Base-by-base conservation (phyloP, 1,140 invertebrate genomes). In the Cotesia glomerata region DNA sequence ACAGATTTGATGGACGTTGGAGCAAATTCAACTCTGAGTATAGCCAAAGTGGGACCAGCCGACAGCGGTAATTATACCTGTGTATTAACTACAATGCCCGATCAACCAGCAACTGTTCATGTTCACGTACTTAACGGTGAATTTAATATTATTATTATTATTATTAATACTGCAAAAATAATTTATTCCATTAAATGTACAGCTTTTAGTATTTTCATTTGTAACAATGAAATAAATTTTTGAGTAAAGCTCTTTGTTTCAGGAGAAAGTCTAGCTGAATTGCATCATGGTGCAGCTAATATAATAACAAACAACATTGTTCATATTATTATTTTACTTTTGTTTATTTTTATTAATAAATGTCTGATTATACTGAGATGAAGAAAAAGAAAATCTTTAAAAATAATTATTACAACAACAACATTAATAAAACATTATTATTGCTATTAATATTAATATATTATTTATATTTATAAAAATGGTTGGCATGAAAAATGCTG, bases 61-160 rank as follows among this genome's bases (percentile, higher is more conserved):
- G 93, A 95, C 84, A 92, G 91, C 26, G 94, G 93, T 9, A 94
- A 94, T 82, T 94, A 94, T 85, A 93, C 92, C 5, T 94, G 93
- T 80, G 89, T 91, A 26, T 92, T 94, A 69, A 91, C 91, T 51
- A 84, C 83, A 54, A 87, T 86, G 81, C 82, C 81, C 9, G 82
- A 85, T 69, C 87, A 91, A 72, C 88, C 90, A 4, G 90, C 92
- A 66, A 92, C 89, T 3, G 90, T 93, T 65, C 88, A 92, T 45
- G 92, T 93, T 45, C 92, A 93, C 73, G 91, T 93, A 56, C 88
- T 93, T 52, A 93, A 93, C 84, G 92, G 92, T 93, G 88, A 88
- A 88, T 26, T 26, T 1, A 26, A 26, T 26, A 26, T 26, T 16
- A 13, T 39, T 7, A 56, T 26, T 54, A 13, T 34, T 68, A 49